These are phyloP conservation scores for Dendrocincla fuliginosa DNA, from an alignment of 2,797 vertebrate species.

Conservation along the genomic window DNA sequence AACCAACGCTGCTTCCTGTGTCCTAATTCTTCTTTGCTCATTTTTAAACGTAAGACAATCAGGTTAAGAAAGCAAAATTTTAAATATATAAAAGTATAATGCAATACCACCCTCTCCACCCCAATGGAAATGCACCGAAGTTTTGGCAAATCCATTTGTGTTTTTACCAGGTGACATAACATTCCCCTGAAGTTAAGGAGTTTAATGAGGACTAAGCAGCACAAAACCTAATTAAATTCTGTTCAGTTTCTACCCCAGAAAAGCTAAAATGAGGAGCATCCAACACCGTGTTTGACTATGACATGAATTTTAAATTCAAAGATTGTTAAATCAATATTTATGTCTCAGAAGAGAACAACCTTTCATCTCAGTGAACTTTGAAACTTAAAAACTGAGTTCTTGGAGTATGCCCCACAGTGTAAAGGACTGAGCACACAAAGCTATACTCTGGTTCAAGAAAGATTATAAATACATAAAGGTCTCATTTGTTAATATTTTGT, in stretches of 20 bases:
- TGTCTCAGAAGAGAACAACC: background rate
- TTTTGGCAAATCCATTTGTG: background rate
- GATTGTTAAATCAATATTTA: background rate
- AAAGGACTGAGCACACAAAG: background rate
- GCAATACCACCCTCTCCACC: background rate
- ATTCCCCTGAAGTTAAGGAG: background rate
- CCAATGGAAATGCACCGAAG: background rate
- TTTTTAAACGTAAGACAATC: background rate
- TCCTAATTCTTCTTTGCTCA: background rate
- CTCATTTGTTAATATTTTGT: background rate
- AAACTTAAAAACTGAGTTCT: background rate
- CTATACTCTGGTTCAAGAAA: background rate
- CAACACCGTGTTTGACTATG: fast-evolving
- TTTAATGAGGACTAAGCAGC: background rate
- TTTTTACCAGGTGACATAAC: background rate
- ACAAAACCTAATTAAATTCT: background rate
- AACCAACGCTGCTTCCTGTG: background rate
- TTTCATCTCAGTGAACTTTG: background rate
- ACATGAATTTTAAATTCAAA: background rate
- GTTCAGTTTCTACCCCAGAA: background rate
- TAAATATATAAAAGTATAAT: background rate
- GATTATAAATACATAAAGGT: background rate
- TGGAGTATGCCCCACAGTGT: background rate
- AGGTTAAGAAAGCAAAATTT: background rate
- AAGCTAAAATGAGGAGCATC: background rate